Base-by-base conservation (phyloP, 2,888 invertebrate species). In the Acleris cristana region DNA sequence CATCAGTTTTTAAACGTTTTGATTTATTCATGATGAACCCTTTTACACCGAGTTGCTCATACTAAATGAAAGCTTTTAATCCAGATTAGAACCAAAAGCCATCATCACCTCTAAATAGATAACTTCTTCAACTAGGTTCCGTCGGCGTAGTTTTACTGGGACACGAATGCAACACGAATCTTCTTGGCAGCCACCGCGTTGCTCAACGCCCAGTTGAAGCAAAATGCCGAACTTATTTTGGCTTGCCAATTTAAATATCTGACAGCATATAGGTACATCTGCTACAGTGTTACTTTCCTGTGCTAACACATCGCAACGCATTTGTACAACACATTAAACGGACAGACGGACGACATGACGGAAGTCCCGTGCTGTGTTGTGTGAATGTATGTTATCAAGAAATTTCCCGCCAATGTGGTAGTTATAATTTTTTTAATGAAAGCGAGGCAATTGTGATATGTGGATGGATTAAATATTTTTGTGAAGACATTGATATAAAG, bases 211-310 rank as follows among this genome's bases (percentile, higher is more conserved):
- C 91, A 90, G 92, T 87, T 89, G 79, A 84, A 92, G 91, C 92
- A 81, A 92, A 93, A 93, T 93, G 92, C 83, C 90, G 90, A 76
- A 90, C 92, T 93, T 91, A 93, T 93, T 93, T 92, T 89, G 91
- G 92, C 87, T 81, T 88, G 90, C 92, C 92, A 92, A 92, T 90
- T 90, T 84, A 86, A 86, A 89, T 85, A 82, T 83, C 84, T 77
- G 79, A 83, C 81, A 78, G 70, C 76, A 74, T 74, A 73, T 81
- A 83, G 72, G 69, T 79, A 81, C 74, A 80, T 78, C 74, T 79
- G 74, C 67, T 76, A 76, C 72, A 76, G 73, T 78, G 79, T 74
- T 78, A 76, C 72, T 82, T 74, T 78, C 74, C 74, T 71, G 73
- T 78, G 74, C 73, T 73, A 78, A 76, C 74, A 66, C 51, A 68